Percentiles rank a stretch among this genome's conserved stretches.
These are phyloP conservation scores for Heterodera filipjevi DNA, from an alignment of 2,888 invertebrate species.

Conservation along the genomic window DNA sequence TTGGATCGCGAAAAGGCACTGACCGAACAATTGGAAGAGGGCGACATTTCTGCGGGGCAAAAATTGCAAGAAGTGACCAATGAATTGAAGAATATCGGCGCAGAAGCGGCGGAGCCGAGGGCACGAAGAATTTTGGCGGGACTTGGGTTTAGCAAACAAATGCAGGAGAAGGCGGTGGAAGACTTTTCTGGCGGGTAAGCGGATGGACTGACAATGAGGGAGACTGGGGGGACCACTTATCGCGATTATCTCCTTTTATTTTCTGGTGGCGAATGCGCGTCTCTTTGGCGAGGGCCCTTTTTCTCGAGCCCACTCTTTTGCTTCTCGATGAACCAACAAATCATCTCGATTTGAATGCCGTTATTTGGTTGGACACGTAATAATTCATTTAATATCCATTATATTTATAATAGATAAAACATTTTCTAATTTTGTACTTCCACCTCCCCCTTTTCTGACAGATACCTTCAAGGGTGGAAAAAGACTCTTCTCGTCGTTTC, in stretches of 20 bases:
- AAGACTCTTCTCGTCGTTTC: slow-evolving; percentile 96
- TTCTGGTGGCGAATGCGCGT: slow-evolving; percentile 92
- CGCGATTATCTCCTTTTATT: not conserved
- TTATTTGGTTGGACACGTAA: slow-evolving; percentile 99
- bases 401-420: not conserved
- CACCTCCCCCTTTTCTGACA: slow-evolving; percentile 65
- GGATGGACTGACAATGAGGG: no score
- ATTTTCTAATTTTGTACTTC: not conserved
- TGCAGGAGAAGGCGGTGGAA: slow-evolving; percentile 82
- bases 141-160: slow-evolving; percentile 80
- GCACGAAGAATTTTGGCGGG: slow-evolving; percentile 94
- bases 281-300: slow-evolving; percentile 85
- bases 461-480: slow-evolving; percentile 96
- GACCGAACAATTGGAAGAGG: slow-evolving; percentile 75
- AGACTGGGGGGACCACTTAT: no score
- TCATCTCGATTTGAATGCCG: slow-evolving; percentile 97
- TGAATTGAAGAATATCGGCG: slow-evolving; percentile 91
- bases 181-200: slow-evolving; percentile 75
- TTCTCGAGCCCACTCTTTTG: slow-evolving; percentile 93
- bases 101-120: slow-evolving; percentile 94
- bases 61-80: slow-evolving; percentile 78
- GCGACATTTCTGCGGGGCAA: slow-evolving; percentile 77
- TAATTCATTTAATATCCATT: slow-evolving; percentile 46
- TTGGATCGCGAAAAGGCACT: slow-evolving; percentile 82
- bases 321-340: slow-evolving; percentile 98